These are phyloP conservation scores for Eremobia ochroleuca DNA, from an alignment of 2,888 invertebrate species.

Conservation along the genomic window DNA sequence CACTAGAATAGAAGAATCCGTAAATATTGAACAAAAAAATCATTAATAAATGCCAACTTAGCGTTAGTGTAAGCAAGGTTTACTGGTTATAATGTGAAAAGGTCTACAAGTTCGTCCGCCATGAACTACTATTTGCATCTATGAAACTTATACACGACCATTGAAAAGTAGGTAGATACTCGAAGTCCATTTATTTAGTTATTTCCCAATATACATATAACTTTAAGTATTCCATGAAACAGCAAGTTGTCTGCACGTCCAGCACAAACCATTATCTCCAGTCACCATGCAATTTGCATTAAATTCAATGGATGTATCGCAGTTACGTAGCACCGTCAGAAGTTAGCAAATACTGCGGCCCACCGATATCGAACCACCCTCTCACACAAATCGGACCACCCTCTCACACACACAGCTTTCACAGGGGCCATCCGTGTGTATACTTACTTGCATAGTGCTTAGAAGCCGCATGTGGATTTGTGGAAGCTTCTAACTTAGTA, in stretches of 20 bases:
- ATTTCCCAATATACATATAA: background rate
- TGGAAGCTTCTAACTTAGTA: background rate
- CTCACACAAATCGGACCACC: conserved; percentile 12
- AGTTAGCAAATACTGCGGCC: conserved; percentile 37
- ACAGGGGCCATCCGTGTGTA: conserved; percentile 8
- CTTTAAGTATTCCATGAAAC: background rate
- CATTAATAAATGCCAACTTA: background rate
- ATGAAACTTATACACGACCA: background rate
- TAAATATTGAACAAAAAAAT: background rate
- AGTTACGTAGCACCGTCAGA: background rate
- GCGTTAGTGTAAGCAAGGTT: background rate
- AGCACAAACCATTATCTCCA: background rate
- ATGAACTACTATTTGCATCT: no score
- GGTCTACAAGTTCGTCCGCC: background rate
- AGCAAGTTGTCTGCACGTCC: background rate
- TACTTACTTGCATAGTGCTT: background rate
- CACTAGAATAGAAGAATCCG: background rate
- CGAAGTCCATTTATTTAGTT: background rate
- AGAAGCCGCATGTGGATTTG: background rate
- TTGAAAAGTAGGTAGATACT: background rate
- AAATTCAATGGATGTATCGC: conserved; percentile 14
- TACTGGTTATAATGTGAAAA: background rate
- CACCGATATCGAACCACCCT: conserved; percentile 29
- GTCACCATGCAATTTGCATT: conserved; percentile 4
- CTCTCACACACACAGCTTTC: background rate